Evolutionary conservation across 1,140 invertebrate genomes (phyloP), one percentile per base, ranked within the genome.

Genomic region (Tetramorium parvispinum): DNA sequence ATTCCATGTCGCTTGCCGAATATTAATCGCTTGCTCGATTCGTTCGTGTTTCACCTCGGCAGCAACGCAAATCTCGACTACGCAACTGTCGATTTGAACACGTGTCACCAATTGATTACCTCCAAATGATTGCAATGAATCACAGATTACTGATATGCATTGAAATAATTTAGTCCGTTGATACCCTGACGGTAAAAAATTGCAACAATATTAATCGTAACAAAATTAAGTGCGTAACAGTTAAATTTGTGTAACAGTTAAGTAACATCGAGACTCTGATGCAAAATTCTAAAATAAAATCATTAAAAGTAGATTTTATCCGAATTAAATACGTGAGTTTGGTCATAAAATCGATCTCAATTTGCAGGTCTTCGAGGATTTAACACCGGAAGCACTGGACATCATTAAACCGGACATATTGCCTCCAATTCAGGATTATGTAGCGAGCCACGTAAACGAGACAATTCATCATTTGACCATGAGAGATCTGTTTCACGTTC

Each of bases 391-490:
- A 68, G 93, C 91, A 18, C 3, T 95, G 10, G 94, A 94, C 43
- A 91, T 94, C 27, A 91, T 95, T 27, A 95, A 95, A 65, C 94
- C 94, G 3, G 94, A 94, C 57, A 89, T 95, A 78, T 63, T 94
- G 66, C 94, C 94, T 1, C 89, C 88, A 24, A 94, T 95, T 65
- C 90, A 93, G 75, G 91, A 93, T 55, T 93, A 90, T 66, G 91
- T 94, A 51, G 89, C 92, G 1, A 87, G 86, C 46, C 89, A 89
- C 66, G 91, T 90, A 21, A 95, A 95, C 76, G 94, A 94, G n/a
- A 94, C 94, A 8, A 93, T 94, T 76, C 93, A 93, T 75, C 93
- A 94, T 61, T 85, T 95, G 27, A 94, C 93, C 1, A 93, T 94
- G 92, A 91, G 89, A 24, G 94, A 95, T 68, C 32, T 95, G 11